Evolutionary conservation across 2,888 invertebrate species (phyloP).

Genomic region (Drosophila quinaria): DNA sequence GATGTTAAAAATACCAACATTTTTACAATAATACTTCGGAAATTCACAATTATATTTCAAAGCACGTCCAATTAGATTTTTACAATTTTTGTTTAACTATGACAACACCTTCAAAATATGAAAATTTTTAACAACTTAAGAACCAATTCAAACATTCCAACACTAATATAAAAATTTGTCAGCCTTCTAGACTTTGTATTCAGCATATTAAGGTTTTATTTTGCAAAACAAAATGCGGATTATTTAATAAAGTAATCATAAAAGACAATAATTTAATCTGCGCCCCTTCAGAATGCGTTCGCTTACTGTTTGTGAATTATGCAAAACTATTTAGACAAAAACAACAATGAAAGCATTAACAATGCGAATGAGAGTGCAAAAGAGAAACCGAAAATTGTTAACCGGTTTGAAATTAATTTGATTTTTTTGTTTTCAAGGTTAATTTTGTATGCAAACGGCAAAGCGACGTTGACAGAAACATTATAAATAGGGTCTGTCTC

Average conservation of each 20-base stretch:
- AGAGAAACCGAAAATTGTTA: constrained; percentile 30
- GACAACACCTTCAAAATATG: constrained; percentile 21
- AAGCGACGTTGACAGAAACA: constrained; percentile 44
- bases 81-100: neutral
- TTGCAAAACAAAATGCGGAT: neutral
- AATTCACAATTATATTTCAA: constrained; percentile 2
- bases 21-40: too few species aligned
- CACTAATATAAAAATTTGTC: constrained; percentile 3
- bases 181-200: constrained; percentile 16
- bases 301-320: constrained; percentile 40
- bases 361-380: constrained; percentile 30
- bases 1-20: too few species aligned
- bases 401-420: constrained; percentile 71
- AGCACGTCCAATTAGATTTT: constrained; percentile 4
- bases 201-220: constrained; percentile 7
- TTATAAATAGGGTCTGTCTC: constrained; percentile 43
- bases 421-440: constrained; percentile 68
- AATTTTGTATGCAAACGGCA: constrained; percentile 55
- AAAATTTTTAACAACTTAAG: neutral
- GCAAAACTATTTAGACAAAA: constrained; percentile 47
- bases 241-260: constrained; percentile 18
- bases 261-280: constrained; percentile 21
- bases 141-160: constrained; percentile 5
- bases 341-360: constrained; percentile 16
- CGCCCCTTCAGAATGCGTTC: constrained; percentile 36